Evolutionary conservation across 2,113 vertebrate genomes (phyloP), one percentile per base, ranked within the genome.

Genomic region (Leucosticte australis): DNA sequence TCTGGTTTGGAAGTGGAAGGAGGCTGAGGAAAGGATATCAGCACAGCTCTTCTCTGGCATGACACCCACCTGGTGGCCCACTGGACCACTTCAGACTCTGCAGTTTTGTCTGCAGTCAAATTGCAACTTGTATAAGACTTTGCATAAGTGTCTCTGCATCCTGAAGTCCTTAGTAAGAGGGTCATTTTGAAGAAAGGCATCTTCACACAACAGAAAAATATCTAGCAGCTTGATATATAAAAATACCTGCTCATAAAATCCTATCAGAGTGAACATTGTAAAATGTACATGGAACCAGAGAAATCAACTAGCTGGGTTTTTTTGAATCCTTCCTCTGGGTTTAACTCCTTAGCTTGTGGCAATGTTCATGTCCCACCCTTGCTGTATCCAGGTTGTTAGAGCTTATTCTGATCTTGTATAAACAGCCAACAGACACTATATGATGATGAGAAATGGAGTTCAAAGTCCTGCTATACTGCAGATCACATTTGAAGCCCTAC

Each of bases 391-490:
- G 26, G 28, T 22, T 82, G 6, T 46, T 64, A 46, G 44, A 67
- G 35, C 56, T 85, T 69, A 69, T 80, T 69, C 41, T 85, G 24
- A 63, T 55, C 15, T 68, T 46, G 15, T 91, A 62, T 59, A 57
- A 86, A 70, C 7, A 65, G 28, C 6, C 41, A 75, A 42, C 15
- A 89, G 46, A n/a, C 21, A 47, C 17, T 15, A 39, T 10, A 59
- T 16, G 37, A 87, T 5, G 2, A 53, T 59, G 31, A 94, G 52
- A 89, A 93, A 27, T 71, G 21, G 80, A 91, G 28, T 64, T 55
- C 52, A 93, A 93, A 97, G 94, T 76, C 20, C 11, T 69, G 70
- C 70, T 94, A 77, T 63, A 91, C 16, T 89, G 63, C 69, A 96
- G 90, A 94, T 78, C 41, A 39, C 42, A 87, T 74, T 71, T 93